Base-by-base conservation (phyloP, 2,888 invertebrate species). In the Sphaerophoria taeniata region DNA sequence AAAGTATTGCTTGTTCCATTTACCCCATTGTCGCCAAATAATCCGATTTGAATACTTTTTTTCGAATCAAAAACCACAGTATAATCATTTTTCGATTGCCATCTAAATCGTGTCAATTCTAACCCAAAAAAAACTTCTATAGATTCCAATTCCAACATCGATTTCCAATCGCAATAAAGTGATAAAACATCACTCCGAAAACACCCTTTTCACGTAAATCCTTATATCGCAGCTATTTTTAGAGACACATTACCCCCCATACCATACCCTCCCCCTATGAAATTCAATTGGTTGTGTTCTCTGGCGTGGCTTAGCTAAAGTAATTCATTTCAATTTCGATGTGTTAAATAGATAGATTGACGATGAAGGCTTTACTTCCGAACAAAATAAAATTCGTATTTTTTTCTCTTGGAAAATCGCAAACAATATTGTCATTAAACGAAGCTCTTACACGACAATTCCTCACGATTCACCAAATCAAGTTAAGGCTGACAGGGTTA, bases 301-400 rank as follows among this genome's bases (percentile, higher is more conserved):
- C 33, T 60, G 14, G 3, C 24, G 24, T 43, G 43, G 61, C n/a
- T 63, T 63, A 33, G 47, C 45, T 74, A 39, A 39, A 65, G 74
- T 83, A 78, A 83, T 83, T 78, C 65, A 65, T 78, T 74, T 83
- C 83, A 83, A 83, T 83, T 78, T 74, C 70, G 74, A 53, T 58
- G 34, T 58, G 55, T 45, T 47, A 60, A 78, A 74, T 70, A 83
- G 70, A 83, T 74, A 78, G n/a, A 55, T 33, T 55, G 53, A 33
- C 53, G 33, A 55, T 55, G 31, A 6, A 33, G 33, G 53, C n/a
- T 55, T 12, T 12, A 24, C 24, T 2, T 24, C 24, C 24, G 24
- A 24, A 24, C 24, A 24, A 24, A 24, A 24, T 24, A 24, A 24
- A 24, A 24, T 31, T 55, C 16, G 43, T 58, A 7, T 31, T 75